Base-by-base conservation (phyloP, 2,888 invertebrate species). In the Dichetophora obliterata region DNA sequence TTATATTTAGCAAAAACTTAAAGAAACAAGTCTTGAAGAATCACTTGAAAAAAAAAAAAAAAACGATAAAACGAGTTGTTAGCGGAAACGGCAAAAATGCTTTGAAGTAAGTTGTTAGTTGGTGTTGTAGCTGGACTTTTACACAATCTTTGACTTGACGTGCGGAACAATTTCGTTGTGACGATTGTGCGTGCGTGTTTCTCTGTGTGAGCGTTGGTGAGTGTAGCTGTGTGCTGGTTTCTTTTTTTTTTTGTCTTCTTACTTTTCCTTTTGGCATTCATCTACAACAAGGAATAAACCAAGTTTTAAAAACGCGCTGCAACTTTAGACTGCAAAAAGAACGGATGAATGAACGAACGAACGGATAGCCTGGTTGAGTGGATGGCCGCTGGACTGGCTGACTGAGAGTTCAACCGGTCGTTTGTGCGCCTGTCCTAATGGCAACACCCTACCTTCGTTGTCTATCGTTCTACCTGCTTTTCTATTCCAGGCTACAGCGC, bases 51-150 rank as follows among this genome's bases (percentile, higher is more conserved):
- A 43, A 11, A 43, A 43, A 43, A 43, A 11, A 43, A 43, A 43
- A 43, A 11, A 1, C 8, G 43, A 6, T 37, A 11, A 31, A 63
- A 63, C 37, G 14, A 9, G 61, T 73, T 61, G 16, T 57, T 48
- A 75, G 27, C 75, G 75, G 75, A 75, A 75, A 75, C 70, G 75
- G 75, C 75, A 52, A 61, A 59, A 70, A 75, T 70, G 70, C 75
- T 75, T 75, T 70, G 70, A 75, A 50, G 75, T 70, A 14, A 22
- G 22, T 19, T 50, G 22, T 63, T 63, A 37, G 37, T 34, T 66
- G 52, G 22, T 66, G 65, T 66, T 22, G 54, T 57, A 27, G 54
- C 14, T 68, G 16, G 11, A 37, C 48, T 73, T 73, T 59, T 50
- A 48, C 43, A 63, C 61, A 63, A 16, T 24, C 37, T 59, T 73